Conservation (phyloP, 2,797 vertebrate genomes). For the Premnoplex brunnescens region DNA sequence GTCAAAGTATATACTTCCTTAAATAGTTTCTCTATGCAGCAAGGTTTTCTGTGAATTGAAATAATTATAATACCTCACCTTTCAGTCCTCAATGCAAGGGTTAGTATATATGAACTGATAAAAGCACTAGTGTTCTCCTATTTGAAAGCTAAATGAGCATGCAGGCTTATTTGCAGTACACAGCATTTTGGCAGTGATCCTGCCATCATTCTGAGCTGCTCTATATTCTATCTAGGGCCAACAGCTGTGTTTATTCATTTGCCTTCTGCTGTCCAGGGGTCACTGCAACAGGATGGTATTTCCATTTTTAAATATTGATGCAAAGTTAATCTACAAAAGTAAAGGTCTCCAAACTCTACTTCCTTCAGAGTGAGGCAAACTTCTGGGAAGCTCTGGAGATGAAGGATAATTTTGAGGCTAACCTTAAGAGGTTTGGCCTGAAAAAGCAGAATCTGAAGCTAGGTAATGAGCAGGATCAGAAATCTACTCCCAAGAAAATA, state of each 20-base stretch:
- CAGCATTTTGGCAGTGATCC: not conserved
- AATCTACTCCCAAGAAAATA: not conserved
- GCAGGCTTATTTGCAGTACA: not conserved
- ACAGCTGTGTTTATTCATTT: constrained; percentile 29
- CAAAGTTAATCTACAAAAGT: not conserved
- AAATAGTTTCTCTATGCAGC: not conserved
- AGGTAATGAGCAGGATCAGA: not conserved
- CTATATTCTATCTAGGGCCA: not conserved
- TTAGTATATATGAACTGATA: not conserved
- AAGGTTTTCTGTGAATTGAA: not conserved
- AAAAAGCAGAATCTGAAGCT: not conserved
- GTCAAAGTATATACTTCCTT: not conserved
- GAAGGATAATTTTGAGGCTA: not conserved
- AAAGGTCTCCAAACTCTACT: not conserved
- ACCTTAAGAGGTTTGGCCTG: not conserved
- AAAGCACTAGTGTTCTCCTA: not conserved
- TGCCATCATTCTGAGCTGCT: not conserved
- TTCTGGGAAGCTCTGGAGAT: not conserved
- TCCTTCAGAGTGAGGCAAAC: not conserved
- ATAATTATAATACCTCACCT: not conserved
- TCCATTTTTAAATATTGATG: not conserved
- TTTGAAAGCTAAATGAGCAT: not conserved
- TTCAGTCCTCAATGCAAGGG: not conserved
- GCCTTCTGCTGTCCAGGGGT: not conserved
- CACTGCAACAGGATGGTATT: not conserved